Base-by-base conservation (phyloP, 1,140 invertebrate species). In the Zaprionus lachaisei region DNA sequence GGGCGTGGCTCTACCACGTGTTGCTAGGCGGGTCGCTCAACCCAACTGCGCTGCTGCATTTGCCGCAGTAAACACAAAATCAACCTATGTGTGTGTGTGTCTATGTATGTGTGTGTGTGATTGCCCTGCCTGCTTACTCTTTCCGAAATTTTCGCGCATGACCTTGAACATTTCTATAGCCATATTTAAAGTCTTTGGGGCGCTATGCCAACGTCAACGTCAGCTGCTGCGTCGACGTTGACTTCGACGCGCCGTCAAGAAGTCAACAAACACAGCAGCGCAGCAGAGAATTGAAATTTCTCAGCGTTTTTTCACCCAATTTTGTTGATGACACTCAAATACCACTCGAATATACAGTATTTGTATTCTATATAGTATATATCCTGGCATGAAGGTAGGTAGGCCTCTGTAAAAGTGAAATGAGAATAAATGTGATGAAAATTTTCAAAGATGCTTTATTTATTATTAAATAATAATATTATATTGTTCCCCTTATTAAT, bases 1-100 rank as follows among this genome's bases (percentile, higher is more conserved):
- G 38, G 67, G 60, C 58, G 54, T 47, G 72, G 67, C 60, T 72
- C 55, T n/a, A 76, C 73, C 73, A 76, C 73, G 73, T 76, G 73
- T 76, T 76, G 73, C 73, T 76, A 76, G 68, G 73, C 73, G 73
- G 73, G 73, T 76, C 73, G 73, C 68, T 76, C 73, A 76, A 76
- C 73, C 37, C 61, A 58, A 51, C 51, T 15, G 38, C 49, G 57
- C 22, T 31, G 41, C n/a, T 51, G 41, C 55, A 26, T 6, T 61
- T 38, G 38, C 41, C n/a, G n/a, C n/a, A 47, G 41, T 47, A 47
- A 47, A 47, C 17, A 47, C n/a, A 38, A 38, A 15, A 15, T 38
- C 14, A 15, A 73, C 56, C 63, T 66, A 26, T 56, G 24, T 12
- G 22, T 31, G 15, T 5, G 41, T 26, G 7, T 60, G 11, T 41